phyloP scores from a whole-genome alignment of 2,888 invertebrate genomes.

The Anthrax anthrax region DNA sequence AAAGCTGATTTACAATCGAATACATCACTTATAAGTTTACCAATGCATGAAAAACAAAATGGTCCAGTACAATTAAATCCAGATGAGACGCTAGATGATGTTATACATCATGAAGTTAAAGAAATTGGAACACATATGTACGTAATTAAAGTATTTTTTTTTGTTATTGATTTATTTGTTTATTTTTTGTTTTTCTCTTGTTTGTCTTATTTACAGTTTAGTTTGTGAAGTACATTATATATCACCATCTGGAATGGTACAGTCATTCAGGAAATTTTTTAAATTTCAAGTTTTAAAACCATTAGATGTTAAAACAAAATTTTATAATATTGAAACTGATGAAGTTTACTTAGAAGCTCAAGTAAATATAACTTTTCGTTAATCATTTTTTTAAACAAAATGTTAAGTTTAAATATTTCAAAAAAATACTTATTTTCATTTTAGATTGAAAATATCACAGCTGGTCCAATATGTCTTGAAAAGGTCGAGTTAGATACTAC shows the following conservation, averaged over 20 bases:
- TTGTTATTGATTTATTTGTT: neutral
- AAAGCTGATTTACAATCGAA: constrained; percentile 89
- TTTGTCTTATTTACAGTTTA: constrained; percentile 42
- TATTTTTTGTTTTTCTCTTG: neutral
- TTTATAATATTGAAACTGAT: constrained; percentile 84
- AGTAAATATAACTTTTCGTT: constrained; percentile 26
- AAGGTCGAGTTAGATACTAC: constrained; percentile 89
- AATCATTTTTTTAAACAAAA: constrained; percentile 6
- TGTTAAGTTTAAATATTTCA: neutral
- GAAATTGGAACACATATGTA: constrained; percentile 96
- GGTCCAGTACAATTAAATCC: constrained; percentile 48
- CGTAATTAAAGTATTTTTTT: constrained; percentile 20
- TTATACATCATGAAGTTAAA: constrained; percentile 98
- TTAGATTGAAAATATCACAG: constrained; percentile 85
- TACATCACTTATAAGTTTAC: constrained; percentile 70
- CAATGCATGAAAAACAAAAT: constrained; percentile 52
- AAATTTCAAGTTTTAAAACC: constrained; percentile 97
- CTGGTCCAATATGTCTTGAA: constrained; percentile 83
- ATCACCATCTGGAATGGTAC: constrained; percentile 55
- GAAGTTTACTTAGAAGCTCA: constrained; percentile 59
- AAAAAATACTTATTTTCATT: neutral
- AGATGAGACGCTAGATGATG: constrained; percentile 81
- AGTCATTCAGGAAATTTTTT: constrained; percentile 91
- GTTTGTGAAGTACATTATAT: constrained; percentile 93
- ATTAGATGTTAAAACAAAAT: constrained; percentile 95